Percentiles rank a stretch among this genome's conserved stretches.
Evolutionary conservation across 2,888 invertebrate species (phyloP).

Genomic region (Thereva unica): DNA sequence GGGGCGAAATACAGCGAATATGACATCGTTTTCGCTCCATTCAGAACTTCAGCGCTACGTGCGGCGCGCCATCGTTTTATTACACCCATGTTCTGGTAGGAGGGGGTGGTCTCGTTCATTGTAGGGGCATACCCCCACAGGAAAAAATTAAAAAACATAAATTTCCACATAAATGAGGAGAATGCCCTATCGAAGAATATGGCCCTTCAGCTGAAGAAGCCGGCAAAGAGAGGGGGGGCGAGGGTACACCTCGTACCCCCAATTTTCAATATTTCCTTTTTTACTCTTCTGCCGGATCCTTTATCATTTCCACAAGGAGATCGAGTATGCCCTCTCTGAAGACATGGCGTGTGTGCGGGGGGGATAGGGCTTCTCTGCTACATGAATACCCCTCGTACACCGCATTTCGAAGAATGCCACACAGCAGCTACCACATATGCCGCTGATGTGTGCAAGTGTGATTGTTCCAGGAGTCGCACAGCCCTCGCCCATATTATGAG

Average conservation of each 20-base stretch:
- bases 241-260: no score
- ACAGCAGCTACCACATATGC: background rate
- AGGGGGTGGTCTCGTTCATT: background rate
- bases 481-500: background rate
- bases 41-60: background rate
- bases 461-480: conserved; percentile 10
- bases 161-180: conserved; percentile 15
- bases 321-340: no score
- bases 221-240: no score
- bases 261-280: conserved; percentile 13
- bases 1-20: background rate
- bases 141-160: conserved; percentile 18
- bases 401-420: background rate
- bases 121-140: background rate
- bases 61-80: conserved; percentile 12
- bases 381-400: no score
- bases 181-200: conserved; percentile 12
- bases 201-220: background rate
- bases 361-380: no score
- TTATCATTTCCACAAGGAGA: background rate
- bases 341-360: no score
- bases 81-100: background rate
- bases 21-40: conserved; percentile 5
- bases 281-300: background rate
- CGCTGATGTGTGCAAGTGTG: conserved; percentile 7